phyloP scores from a whole-genome alignment of 2,888 invertebrate species.

The Steromphala cineraria region DNA sequence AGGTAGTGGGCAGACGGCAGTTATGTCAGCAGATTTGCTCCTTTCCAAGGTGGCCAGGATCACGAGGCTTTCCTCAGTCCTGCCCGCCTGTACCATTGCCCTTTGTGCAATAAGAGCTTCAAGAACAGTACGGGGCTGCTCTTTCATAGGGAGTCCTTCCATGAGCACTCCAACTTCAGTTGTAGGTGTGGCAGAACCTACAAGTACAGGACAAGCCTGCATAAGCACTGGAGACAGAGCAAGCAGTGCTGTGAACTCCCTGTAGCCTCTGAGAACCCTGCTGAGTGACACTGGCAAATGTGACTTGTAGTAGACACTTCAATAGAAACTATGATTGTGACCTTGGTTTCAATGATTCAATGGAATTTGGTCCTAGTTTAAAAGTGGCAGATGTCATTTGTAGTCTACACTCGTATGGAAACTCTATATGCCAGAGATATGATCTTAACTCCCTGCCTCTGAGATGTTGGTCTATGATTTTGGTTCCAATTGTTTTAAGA shows the following conservation, averaged over 20 bases:
- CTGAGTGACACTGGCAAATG: neutral
- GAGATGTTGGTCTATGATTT: too few species aligned
- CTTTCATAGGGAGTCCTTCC: constrained; percentile 4
- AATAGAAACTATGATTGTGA: too few species aligned
- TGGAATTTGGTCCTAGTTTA: too few species aligned
- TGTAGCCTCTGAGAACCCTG: neutral
- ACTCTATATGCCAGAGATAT: too few species aligned
- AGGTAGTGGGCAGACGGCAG: neutral
- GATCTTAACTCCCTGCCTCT: too few species aligned
- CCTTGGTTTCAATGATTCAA: too few species aligned
- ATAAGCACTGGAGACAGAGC: neutral
- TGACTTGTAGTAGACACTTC: too few species aligned
- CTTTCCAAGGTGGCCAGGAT: neutral
- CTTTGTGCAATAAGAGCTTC: neutral
- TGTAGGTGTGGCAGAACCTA: neutral
- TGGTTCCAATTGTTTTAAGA: too few species aligned
- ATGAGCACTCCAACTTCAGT: neutral
- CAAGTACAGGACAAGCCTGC: neutral
- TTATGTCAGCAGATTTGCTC: neutral
- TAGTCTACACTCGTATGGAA: too few species aligned
- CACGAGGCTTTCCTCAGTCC: neutral
- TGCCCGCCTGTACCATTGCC: neutral
- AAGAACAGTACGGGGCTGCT: neutral
- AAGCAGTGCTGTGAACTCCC: neutral
- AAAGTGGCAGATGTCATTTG: too few species aligned